These are phyloP conservation scores for Enteromius paludinosus DNA, from an alignment of 2,797 vertebrate genomes.

Conservation along the genomic window DNA sequence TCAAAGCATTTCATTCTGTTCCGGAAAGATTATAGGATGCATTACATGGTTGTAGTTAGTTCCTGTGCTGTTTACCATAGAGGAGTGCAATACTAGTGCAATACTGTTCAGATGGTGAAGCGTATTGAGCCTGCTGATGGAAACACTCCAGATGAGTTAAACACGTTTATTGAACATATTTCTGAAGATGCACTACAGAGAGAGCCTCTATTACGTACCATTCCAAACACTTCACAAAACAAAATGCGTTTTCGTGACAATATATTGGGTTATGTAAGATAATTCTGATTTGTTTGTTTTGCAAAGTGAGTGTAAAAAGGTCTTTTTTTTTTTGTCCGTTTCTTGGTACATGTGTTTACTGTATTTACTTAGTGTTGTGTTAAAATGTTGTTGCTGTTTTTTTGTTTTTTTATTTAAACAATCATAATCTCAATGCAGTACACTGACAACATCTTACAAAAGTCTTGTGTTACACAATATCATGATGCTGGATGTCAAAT, in stretches of 20 bases:
- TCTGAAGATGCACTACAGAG: slow-evolving; percentile 9
- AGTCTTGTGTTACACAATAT: neutral
- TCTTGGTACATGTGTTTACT: slow-evolving; percentile 15
- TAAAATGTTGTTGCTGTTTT: no score
- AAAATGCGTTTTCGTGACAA: neutral
- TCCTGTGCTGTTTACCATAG: slow-evolving; percentile 8
- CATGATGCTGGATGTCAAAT: slow-evolving; percentile 19
- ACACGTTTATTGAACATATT: neutral
- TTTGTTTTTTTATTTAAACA: slow-evolving; percentile 2
- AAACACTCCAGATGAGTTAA: slow-evolving; percentile 14
- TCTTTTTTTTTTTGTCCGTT: neutral
- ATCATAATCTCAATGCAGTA: slow-evolving; percentile 18
- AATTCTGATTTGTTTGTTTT: neutral
- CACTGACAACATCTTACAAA: slow-evolving; percentile 23
- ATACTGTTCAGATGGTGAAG: slow-evolving; percentile 21
- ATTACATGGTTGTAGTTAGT: slow-evolving; percentile 12
- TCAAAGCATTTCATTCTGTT: slow-evolving; percentile 6
- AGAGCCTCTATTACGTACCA: neutral
- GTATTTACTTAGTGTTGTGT: slow-evolving; percentile 2
- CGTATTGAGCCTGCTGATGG: slow-evolving; percentile 22
- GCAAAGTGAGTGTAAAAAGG: neutral
- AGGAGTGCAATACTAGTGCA: slow-evolving; percentile 23
- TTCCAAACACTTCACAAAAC: neutral
- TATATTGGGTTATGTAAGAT: slow-evolving; percentile 1
- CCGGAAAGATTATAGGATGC: neutral